Evolutionary conservation across 2,888 invertebrate genomes (phyloP), one percentile per base, ranked within the genome.

Genomic region (Eumacrocentrus americanus): DNA sequence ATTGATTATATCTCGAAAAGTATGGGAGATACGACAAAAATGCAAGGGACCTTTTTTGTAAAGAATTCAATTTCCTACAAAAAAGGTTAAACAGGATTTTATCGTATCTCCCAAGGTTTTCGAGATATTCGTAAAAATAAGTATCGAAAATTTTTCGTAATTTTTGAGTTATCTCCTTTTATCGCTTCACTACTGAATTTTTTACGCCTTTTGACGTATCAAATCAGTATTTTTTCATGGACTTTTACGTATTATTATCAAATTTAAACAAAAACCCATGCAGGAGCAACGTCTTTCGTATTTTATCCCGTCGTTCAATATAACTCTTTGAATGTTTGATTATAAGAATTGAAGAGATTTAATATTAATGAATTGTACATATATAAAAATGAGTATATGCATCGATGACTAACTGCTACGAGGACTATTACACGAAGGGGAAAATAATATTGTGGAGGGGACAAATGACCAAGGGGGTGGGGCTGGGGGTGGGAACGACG

Each of bases 401-500:
- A 46, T 46, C 44, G 37, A 55, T 55, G 55, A 55, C 55, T 55
- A 55, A 55, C 25, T 55, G 55, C 22, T 35, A 20, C 18, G 63
- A 52, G 61, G 61, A 60, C 60, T 44, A 23, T 44, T 46, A 53
- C 29, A 53, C 47, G 47, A 54, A 61, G 47, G 57, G 60, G 55
- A 57, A 7, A 11, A 37, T 7, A 1, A 37, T 37, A 9, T 12
- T 7, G 47, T 47, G 22, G 34, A 29, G 53, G 61, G 42, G 29
- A 47, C 25, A 57, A 59, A 54, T 35, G 47, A n/a, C n/a, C 56
- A 56, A 23, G 44, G 42, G 55, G 62, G 60, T 48, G 46, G 60
- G 62, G 62, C 61, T 56, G 58, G 44, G 60, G 51, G 56, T 51
- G 50, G 53, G 63, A 37, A 58, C 29, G 55, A 52, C 42, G 34